Evolutionary conservation across 1,140 invertebrate species (phyloP), one percentile per base, ranked within the genome.

Genomic region (Drosophila kanapiae): DNA sequence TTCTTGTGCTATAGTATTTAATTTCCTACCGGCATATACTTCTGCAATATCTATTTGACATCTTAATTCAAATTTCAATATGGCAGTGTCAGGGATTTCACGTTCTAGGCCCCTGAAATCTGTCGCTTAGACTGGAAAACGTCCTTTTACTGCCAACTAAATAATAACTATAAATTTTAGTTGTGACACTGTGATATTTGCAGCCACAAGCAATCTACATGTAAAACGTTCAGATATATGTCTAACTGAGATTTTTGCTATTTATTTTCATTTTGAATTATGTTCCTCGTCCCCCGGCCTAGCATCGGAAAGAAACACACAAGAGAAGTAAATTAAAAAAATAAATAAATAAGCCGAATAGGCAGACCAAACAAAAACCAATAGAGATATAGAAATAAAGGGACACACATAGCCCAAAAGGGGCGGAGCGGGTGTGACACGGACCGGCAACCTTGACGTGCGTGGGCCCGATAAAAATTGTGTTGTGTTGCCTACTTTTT

Each of bases 261-360:
- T 85, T 77, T 77, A 64, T 88, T 69, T 87, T 72, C 83, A 70
- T 74, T 86, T 87, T 87, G 85, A 88, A 84, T 88, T 88, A 88
- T 88, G 80, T 54, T 16, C 8, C 75, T 57, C 75, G 37, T 54
- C 31, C 63, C 49, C 35, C 42, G 31, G 31, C 56, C 38, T 38
- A 31, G 59, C 58, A 45, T 47, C 35, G 27, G 65, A 58, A 57
- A 47, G 54, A 29, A 68, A 53, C 75, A 63, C 51, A 57, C 65
- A 62, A 48, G 54, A 47, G 45, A 84, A 65, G 54, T 67, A 83
- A 87, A 87, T 80, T 88, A 88, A 87, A 79, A 78, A 79, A 88
- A 70, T 45, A 78, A 77, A 77, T 65, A 67, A 74, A 79, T 43
- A 69, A 56, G 64, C 63, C 37, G 11, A 62, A 77, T 77, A 29